These are phyloP conservation scores for Cinara cedri DNA, from an alignment of 2,888 invertebrate genomes.

Conservation along the genomic window DNA sequence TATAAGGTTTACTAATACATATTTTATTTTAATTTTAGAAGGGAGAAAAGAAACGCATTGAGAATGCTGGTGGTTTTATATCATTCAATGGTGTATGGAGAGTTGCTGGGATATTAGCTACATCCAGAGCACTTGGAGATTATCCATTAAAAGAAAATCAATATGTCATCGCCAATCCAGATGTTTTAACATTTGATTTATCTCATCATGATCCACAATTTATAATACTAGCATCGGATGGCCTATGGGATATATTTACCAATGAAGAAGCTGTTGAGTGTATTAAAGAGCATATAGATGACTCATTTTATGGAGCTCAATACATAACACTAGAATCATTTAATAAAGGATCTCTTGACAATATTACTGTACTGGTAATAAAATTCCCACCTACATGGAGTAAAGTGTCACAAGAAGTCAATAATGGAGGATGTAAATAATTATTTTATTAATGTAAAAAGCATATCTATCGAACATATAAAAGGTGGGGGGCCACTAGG, in stretches of 20 bases:
- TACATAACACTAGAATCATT: conserved; percentile 89
- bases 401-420: conserved; percentile 39
- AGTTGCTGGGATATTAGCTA: conserved; percentile 92
- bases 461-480: no score
- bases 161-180: conserved; percentile 93
- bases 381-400: conserved; percentile 67
- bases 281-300: conserved; percentile 79
- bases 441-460: not conserved
- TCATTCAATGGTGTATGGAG: conserved; percentile 96
- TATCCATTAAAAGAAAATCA: conserved; percentile 93
- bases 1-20: no score
- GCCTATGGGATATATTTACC: conserved; percentile 93
- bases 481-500: no score
- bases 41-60: conserved; percentile 87
- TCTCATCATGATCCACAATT: conserved; percentile 86
- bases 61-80: conserved; percentile 93
- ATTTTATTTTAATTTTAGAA: conserved; percentile 66
- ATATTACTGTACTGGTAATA: conserved; percentile 91
- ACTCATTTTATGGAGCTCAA: conserved; percentile 89
- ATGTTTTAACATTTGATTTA: conserved; percentile 89
- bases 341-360: conserved; percentile 90
- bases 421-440: conserved; percentile 40
- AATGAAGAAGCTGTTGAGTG: conserved; percentile 93
- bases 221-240: conserved; percentile 91
- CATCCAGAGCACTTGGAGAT: conserved; percentile 92